These are phyloP conservation scores for Malurus leucopterus DNA, from an alignment of 2,797 vertebrate species.

Conservation along the genomic window DNA sequence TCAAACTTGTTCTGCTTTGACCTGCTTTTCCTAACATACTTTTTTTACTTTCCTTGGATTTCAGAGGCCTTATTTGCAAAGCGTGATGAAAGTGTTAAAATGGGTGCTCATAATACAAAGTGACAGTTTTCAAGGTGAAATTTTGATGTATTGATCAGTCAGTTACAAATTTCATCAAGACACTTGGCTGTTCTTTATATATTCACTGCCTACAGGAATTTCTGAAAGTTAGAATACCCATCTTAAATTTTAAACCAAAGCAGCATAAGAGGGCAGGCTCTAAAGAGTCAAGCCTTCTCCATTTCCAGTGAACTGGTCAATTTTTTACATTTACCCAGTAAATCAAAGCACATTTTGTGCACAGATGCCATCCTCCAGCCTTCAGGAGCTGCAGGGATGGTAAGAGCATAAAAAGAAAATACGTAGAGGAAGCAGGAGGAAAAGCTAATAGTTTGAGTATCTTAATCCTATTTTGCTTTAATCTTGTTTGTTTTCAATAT, in stretches of 20 bases:
- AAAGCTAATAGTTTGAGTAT: conserved; percentile 10
- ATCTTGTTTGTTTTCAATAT: conserved; percentile 27
- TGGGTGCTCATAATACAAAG: neutral
- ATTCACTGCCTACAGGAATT: neutral
- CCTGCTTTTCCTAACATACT: neutral
- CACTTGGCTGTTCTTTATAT: neutral
- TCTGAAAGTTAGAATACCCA: neutral
- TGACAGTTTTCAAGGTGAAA: neutral
- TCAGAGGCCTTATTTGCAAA: neutral
- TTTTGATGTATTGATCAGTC: neutral
- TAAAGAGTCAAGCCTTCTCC: neutral
- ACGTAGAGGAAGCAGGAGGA: neutral
- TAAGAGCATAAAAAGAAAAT: neutral
- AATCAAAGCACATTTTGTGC: neutral
- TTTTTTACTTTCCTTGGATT: neutral
- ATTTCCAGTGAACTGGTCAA: neutral
- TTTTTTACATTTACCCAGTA: neutral
- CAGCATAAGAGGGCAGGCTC: neutral
- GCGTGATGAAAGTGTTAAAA: neutral
- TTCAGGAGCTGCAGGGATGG: neutral
- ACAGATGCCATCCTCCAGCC: neutral
- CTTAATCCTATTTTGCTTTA: conserved; percentile 41
- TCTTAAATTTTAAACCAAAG: neutral
- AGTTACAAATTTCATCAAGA: neutral
- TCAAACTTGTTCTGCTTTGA: neutral